These are phyloP conservation scores for Glomeris maerens DNA, from an alignment of 1,140 invertebrate genomes.

Conservation along the genomic window DNA sequence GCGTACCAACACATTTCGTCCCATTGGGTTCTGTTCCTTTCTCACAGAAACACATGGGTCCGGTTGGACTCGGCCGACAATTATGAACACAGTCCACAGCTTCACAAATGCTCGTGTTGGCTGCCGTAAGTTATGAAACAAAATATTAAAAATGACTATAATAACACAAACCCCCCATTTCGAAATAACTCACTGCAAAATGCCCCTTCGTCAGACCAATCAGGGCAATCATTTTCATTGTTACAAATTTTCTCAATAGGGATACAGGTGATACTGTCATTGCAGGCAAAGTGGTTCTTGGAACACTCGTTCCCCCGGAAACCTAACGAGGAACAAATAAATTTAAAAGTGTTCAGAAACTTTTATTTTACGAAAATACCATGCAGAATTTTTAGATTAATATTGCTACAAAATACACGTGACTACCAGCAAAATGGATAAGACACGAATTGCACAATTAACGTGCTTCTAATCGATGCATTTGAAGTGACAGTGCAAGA, in stretches of 20 bases:
- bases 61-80: conserved; percentile 47
- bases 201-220: conserved; percentile 32
- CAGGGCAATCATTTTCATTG: conserved; percentile 30
- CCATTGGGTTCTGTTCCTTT: conserved; percentile 50
- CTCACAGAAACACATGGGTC: conserved; percentile 56
- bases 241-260: conserved; percentile 34
- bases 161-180: conserved; percentile 5
- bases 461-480: no score
- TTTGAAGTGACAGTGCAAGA: no score
- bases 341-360: no score
- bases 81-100: conserved; percentile 46
- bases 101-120: conserved; percentile 40
- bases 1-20: conserved; percentile 44
- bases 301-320: conserved; percentile 36
- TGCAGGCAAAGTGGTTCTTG: conserved; percentile 43
- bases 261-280: conserved; percentile 35
- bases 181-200: conserved; percentile 27
- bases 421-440: no score
- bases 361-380: neutral
- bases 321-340: conserved; percentile 30
- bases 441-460: no score
- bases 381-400: neutral
- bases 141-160: conserved; percentile 6
- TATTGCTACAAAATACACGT: no score
- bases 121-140: conserved; percentile 24